Conservation (phyloP, 2,888 invertebrate genomes). For the Plagodis dolabraria region DNA sequence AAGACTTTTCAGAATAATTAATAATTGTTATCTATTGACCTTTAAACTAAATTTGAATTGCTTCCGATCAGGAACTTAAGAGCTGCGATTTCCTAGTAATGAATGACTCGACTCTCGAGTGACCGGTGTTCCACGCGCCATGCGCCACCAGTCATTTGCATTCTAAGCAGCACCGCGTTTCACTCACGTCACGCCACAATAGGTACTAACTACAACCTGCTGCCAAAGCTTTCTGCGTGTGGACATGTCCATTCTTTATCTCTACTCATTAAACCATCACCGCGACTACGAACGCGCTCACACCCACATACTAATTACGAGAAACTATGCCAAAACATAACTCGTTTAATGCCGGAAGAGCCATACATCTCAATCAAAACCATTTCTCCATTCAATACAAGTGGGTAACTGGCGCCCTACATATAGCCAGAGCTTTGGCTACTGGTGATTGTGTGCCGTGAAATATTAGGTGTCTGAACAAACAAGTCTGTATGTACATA, state of each 20-base stretch:
- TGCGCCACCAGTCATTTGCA: constrained; percentile 48
- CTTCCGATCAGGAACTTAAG: constrained; percentile 12
- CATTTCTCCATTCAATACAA: constrained; percentile 40
- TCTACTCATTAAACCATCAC: constrained; percentile 25
- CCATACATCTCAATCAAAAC: constrained; percentile 46
- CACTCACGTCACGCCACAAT: constrained; percentile 48
- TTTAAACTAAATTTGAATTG: constrained; percentile 1
- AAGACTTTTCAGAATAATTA: no score
- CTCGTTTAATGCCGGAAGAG: constrained; percentile 40
- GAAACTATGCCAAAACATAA: constrained; percentile 41
- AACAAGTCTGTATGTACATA: constrained; percentile 57
- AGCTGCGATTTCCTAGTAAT: constrained; percentile 37
- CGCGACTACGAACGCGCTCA: constrained; percentile 14
- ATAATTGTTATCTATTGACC: neutral
- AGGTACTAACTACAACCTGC: constrained; percentile 16
- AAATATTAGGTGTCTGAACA: constrained; percentile 49
- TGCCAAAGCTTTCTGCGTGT: constrained; percentile 36
- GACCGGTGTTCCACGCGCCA: constrained; percentile 40
- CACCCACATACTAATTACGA: constrained; percentile 29
- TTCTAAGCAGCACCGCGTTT: constrained; percentile 47
- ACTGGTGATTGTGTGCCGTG: constrained; percentile 44
- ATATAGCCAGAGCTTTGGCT: constrained; percentile 37
- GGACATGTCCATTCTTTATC: constrained; percentile 24
- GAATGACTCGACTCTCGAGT: constrained; percentile 20
- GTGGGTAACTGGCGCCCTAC: constrained; percentile 43